Percentiles rank a stretch among this genome's conserved stretches.
Conservation (phyloP, 2,113 vertebrate genomes). For the Synodontis membranacea region DNA sequence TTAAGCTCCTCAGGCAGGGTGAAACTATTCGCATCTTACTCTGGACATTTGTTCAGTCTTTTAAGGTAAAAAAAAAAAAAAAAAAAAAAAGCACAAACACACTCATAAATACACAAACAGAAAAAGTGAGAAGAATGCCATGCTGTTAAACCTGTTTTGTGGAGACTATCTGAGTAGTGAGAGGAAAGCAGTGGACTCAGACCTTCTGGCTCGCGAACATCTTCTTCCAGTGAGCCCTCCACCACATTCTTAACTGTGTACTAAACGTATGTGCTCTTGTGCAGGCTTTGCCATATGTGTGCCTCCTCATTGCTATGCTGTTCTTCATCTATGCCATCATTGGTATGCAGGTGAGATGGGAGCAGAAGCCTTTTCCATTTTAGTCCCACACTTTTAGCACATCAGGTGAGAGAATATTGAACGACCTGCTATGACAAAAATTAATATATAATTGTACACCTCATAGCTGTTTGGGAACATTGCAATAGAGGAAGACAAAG, state of each 20-base stretch:
- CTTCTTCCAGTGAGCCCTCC: background rate
- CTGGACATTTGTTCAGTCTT: constrained; percentile 93
- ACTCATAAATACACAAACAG: constrained; percentile 1
- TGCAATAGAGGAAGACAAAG: constrained; percentile 80
- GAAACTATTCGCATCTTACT: constrained; percentile 92
- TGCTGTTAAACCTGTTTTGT: background rate
- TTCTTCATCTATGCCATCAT: constrained; percentile 84
- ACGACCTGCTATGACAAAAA: background rate
- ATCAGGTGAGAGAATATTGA: background rate
- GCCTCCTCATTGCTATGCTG: constrained; percentile 81
- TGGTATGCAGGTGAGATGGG: constrained; percentile 77
- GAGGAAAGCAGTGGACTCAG: background rate
- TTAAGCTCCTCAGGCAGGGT: constrained; percentile 90
- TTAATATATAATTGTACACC: constrained; percentile 43
- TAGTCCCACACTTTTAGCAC: background rate
- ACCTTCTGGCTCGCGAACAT: background rate
- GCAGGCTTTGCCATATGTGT: constrained; percentile 79
- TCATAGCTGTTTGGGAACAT: constrained; percentile 96
- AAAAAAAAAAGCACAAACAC: constrained; percentile 1
- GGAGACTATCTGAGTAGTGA: background rate
- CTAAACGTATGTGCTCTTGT: constrained; percentile 31
- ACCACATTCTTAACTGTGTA: background rate
- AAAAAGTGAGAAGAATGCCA: background rate
- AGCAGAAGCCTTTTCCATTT: background rate
- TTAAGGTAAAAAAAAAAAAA: constrained; percentile 77